Base-by-base conservation (phyloP, 2,113 vertebrate genomes). In the Neomonachus schauinslandi region DNA sequence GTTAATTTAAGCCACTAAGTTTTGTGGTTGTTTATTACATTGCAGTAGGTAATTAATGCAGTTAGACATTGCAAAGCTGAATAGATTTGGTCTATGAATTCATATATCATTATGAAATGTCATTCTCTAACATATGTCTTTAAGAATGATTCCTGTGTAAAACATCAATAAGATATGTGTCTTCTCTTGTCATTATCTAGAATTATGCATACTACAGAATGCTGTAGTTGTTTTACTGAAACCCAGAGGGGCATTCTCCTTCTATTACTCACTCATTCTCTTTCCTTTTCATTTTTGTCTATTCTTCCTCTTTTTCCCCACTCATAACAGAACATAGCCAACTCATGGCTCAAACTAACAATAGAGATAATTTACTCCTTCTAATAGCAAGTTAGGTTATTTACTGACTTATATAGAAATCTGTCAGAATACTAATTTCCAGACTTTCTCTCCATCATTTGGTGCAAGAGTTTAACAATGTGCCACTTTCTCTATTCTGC, bases 61-160 rank as follows among this genome's bases (percentile, higher is more conserved):
- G 46, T 92, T 87, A 95, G 53, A 59, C 28, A 92, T 39, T 92
- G n/a, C n/a, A 67, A 36, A 92, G 53, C 69, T 33, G 63, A 87
- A 65, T 74, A 79, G 22, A 89, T 87, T 87, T 59, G n/a, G 22
- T 19, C 31, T 89, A 36, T 33, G 7, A 91, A 69, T 67, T 53
- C 55, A 59, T 82, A 55, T 5, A 59, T 85, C 53, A 86, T 7
- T 74, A 55, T 63, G 33, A 87, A 87, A 55, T 90, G 15, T 59
- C 28, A 57, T 86, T 90, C 5, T 91, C 14, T 76, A 95, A 77
- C 12, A n/a, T 28, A 36, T 49, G 18, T 0, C 33, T 92, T 89
- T 39, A 84, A 79, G 28, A 87, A 87, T 83, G 61, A 46, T 67
- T 55, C 67, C 21, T n/a, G 1, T 46, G 1, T 80, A 39, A 79